phyloP scores from a whole-genome alignment of 2,797 vertebrate species.

The Masticophis lateralis region DNA sequence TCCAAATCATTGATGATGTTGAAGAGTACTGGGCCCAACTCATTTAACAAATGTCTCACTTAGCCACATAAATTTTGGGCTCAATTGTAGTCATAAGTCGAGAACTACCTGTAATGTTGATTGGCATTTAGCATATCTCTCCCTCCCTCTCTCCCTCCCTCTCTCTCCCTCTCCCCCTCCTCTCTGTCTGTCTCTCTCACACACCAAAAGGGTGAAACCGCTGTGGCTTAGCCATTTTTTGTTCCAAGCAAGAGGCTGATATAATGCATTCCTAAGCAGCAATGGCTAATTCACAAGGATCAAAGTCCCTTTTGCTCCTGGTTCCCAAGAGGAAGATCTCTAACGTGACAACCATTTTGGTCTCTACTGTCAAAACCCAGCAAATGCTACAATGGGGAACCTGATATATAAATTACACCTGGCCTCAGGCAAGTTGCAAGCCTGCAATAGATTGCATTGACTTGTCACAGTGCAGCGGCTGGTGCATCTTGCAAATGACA shows the following conservation, averaged over 20 bases:
- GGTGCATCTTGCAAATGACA: not conserved
- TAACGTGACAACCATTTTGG: not conserved
- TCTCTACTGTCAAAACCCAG: not conserved
- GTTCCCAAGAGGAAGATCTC: not conserved
- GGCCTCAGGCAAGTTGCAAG: not conserved
- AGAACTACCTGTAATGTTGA: not conserved
- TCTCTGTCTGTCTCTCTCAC: not conserved
- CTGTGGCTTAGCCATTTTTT: not conserved
- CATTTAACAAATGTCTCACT: not conserved
- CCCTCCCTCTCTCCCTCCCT: not conserved
- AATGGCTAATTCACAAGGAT: not conserved
- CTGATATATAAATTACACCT: not conserved
- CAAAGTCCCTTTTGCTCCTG: not conserved
- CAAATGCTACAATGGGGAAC: not conserved
- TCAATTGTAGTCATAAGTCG: not conserved
- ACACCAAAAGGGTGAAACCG: not conserved
- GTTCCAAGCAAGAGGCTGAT: not conserved
- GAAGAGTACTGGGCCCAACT: not conserved
- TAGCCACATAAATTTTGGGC: too few relatives aligned
- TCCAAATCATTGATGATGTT: not conserved
- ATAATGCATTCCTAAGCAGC: not conserved
- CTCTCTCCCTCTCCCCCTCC: not conserved
- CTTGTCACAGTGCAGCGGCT: not conserved
- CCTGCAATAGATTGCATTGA: not conserved
- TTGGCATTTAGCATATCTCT: not conserved